Evolutionary conservation across 2,797 vertebrate genomes (phyloP).

Genomic region (Percopsis omiscomaycus): DNA sequence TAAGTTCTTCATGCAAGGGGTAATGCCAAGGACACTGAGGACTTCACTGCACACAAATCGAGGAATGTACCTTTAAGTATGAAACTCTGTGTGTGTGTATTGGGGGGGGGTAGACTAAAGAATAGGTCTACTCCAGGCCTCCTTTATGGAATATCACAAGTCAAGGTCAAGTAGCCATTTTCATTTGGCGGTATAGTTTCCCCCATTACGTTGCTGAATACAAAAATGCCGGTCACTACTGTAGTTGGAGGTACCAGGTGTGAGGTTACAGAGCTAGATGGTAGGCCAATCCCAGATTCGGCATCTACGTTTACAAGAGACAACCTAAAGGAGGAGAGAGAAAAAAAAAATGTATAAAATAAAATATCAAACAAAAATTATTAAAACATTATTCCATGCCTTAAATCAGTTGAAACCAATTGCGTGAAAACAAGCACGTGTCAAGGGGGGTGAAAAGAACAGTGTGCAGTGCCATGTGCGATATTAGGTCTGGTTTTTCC

Average conservation of each 20-base stretch:
- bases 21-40: constrained; percentile 28
- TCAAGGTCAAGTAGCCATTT: constrained; percentile 16
- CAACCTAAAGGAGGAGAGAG: constrained; percentile 54
- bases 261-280: constrained; percentile 40
- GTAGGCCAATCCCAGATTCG: constrained; percentile 35
- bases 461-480: constrained; percentile 36
- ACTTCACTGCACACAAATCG: constrained; percentile 52
- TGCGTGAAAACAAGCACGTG: constrained; percentile 53
- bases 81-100: constrained; percentile 14
- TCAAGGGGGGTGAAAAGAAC: constrained; percentile 47
- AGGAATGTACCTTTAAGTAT: too few relatives aligned
- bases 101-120: constrained; percentile 2
- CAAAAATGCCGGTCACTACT: constrained; percentile 60
- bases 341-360: constrained; percentile 22
- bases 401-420: not conserved
- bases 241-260: constrained; percentile 30
- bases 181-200: constrained; percentile 42
- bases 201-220: constrained; percentile 16
- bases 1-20: constrained; percentile 64
- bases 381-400: not conserved
- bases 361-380: constrained; percentile 3
- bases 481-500: not conserved
- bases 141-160: not conserved
- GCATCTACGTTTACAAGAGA: constrained; percentile 57
- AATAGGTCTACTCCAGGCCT: not conserved